Percentiles rank a stretch among this genome's conserved stretches.
Conservation (phyloP, 2,113 vertebrate species). For the Pseudopipra pipra region DNA sequence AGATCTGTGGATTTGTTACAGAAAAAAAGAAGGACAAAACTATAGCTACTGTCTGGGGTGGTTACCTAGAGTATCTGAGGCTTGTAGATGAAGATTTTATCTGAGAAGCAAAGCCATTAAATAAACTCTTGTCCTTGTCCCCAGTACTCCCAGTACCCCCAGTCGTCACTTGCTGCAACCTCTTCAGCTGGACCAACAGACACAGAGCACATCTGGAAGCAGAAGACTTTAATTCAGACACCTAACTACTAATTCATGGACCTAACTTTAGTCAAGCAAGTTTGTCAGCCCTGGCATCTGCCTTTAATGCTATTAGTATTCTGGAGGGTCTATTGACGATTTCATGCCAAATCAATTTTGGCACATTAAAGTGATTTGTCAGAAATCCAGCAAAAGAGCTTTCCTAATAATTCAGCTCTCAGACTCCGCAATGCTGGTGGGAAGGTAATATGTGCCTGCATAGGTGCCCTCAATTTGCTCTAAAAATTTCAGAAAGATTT, state of each 20-base stretch:
- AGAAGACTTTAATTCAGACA: neutral
- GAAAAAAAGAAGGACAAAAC: neutral
- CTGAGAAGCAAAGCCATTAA: neutral
- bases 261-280: neutral
- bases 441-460: neutral
- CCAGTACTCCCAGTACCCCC: no score
- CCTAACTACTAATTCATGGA: neutral
- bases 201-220: neutral
- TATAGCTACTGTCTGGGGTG: accelerated
- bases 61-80: neutral
- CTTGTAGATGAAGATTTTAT: neutral
- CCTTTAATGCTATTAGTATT: conserved; percentile 39
- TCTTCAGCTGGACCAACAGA: neutral
- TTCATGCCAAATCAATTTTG: conserved; percentile 64
- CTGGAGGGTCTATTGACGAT: conserved; percentile 16
- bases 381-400: conserved; percentile 54
- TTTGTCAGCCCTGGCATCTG: conserved; percentile 22
- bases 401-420: conserved; percentile 49
- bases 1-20: neutral
- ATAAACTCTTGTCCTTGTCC: neutral
- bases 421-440: neutral
- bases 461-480: neutral
- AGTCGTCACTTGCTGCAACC: neutral
- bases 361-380: conserved; percentile 57
- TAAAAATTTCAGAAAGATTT: conserved; percentile 5